Base-by-base conservation (phyloP, 2,888 invertebrate genomes). In the Drosophila monieri region DNA sequence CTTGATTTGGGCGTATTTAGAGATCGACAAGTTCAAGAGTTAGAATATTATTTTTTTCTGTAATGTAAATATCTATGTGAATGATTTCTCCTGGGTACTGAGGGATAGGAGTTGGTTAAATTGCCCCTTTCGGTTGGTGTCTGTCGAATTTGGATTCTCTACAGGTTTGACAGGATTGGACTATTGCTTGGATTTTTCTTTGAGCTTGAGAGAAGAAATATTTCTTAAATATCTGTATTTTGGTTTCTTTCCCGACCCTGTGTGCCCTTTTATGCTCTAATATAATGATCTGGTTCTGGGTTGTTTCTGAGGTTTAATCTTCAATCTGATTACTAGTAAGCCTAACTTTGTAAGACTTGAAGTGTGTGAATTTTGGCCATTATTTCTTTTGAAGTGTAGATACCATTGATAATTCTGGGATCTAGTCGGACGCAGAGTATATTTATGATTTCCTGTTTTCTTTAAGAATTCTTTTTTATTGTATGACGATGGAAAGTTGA, bases 201-300 rank as follows among this genome's bases (percentile, higher is more conserved):
- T n/a, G n/a, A n/a, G n/a, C n/a, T 10, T 25, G 1, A 18, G 52
- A 43, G 10, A 56, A 51, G 18, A 62, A 62, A 56, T 21, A 49
- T 6, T 46, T 51, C 1, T 27, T 37, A 3, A 44, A 10, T 3
- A 53, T 58, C 18, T 65, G 48, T 6, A 43, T 43, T 27, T 53
- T 48, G 4, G 43, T 58, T 53, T 57, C 32, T 3, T 25, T 12
- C 6, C 41, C 30, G 5, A 41, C 44, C 30, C 51, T 56, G 15
- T 52, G 56, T 6, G 62, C 56, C 5, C 46, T 53, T 10, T 15
- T 32, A n/a, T n/a, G n/a, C n/a, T n/a, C n/a, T n/a, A n/a, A n/a
- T n/a, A n/a, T n/a, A n/a, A n/a, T n/a, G n/a, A n/a, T n/a, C n/a
- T n/a, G n/a, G 12, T 18, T 14, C 10, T 49, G 51, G 10, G 12